Evolutionary conservation across 2,113 vertebrate species (phyloP).

Genomic region (Gorsachius goisagi): DNA sequence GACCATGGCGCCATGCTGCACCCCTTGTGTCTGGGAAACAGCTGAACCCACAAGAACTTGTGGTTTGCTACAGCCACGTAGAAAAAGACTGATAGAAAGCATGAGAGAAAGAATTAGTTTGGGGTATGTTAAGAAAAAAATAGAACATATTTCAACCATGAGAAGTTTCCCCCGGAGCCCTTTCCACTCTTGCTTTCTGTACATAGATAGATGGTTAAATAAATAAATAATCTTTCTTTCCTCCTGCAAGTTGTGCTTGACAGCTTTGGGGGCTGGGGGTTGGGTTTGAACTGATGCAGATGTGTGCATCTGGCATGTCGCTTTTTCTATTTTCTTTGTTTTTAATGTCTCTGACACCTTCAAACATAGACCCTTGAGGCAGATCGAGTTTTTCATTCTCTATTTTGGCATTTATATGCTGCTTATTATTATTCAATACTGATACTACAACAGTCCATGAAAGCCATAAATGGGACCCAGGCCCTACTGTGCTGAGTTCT

Average conservation of each 20-base stretch:
- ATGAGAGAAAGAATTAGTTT: background rate
- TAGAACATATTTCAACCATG: background rate
- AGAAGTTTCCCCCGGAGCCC: background rate
- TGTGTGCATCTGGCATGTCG: background rate
- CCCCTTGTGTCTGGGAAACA: background rate
- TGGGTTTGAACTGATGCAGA: slow-evolving; percentile 5
- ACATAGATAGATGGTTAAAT: background rate
- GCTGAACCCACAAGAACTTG: background rate
- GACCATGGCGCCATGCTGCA: background rate
- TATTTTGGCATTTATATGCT: background rate
- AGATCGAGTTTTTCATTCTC: background rate
- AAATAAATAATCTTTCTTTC: background rate
- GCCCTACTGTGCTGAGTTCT: background rate
- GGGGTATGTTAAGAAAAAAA: background rate
- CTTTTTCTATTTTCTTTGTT: slow-evolving; percentile 5
- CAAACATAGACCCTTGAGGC: slow-evolving; percentile 15
- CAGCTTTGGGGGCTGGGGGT: background rate
- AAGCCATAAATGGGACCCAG: background rate
- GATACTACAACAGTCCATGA: background rate
- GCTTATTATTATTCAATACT: background rate
- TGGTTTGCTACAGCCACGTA: background rate
- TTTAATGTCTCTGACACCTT: slow-evolving; percentile 15
- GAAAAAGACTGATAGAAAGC: background rate
- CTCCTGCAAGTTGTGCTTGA: slow-evolving; percentile 4
- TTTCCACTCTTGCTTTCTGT: background rate